Percentiles rank a stretch among this genome's conserved stretches.
Evolutionary conservation across 2,113 vertebrate species (phyloP).

Genomic region (Malaclemys terrapin): DNA sequence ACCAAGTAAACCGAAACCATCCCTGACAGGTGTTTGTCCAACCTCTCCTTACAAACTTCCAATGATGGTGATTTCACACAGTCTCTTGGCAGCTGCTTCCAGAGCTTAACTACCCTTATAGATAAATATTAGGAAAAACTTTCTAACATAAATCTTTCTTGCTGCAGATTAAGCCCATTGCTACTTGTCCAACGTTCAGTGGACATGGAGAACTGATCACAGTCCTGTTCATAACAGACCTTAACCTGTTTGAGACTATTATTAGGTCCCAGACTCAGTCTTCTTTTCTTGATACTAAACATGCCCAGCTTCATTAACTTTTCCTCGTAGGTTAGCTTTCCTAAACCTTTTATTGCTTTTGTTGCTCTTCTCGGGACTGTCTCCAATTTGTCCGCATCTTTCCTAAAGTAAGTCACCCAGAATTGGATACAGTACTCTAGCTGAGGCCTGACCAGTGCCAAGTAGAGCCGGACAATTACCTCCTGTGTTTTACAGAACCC

Average conservation of each 20-base stretch:
- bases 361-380: background rate
- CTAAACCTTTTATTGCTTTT: background rate
- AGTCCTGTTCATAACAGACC: background rate
- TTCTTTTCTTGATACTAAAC: too few relatives aligned
- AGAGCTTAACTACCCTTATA: background rate
- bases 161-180: background rate
- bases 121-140: background rate
- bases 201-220: background rate
- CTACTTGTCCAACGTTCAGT: background rate
- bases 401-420: background rate
- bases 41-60: too few relatives aligned
- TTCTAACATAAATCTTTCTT: background rate
- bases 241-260: background rate
- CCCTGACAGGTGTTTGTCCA: too few relatives aligned
- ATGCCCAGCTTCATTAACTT: too few relatives aligned
- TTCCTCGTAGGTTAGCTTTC: background rate
- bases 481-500: background rate
- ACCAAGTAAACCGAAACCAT: too few relatives aligned
- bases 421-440: background rate
- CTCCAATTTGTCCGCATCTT: background rate
- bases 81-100: background rate
- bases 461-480: background rate
- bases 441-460: too few relatives aligned
- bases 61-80: too few relatives aligned
- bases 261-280: too few relatives aligned